Percentiles rank a stretch among this genome's conserved stretches.
Evolutionary conservation across 2,113 vertebrate genomes (phyloP).

Genomic region (Dascyllus trimaculatus): DNA sequence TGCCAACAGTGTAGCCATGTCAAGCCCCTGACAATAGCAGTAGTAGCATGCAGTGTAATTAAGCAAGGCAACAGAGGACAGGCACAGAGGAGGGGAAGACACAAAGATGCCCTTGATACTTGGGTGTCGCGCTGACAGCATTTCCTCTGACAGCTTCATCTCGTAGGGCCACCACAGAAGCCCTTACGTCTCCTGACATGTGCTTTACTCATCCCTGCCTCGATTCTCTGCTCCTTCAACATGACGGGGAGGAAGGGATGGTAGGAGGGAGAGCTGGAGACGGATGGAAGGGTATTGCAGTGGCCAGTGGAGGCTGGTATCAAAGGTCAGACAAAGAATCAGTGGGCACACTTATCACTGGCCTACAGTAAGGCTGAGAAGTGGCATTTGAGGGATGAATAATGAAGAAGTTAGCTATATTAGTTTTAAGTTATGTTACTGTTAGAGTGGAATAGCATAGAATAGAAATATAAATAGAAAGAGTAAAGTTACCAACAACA

Average conservation of each 20-base stretch:
- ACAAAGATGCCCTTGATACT: constrained; percentile 81
- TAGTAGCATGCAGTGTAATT: constrained; percentile 73
- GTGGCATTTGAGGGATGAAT: background rate
- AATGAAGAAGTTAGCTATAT: background rate
- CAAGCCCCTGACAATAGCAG: constrained; percentile 76
- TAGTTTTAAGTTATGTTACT: too few species aligned
- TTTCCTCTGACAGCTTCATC: constrained; percentile 82
- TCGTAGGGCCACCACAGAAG: constrained; percentile 60
- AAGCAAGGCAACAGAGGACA: constrained; percentile 76
- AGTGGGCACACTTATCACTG: background rate
- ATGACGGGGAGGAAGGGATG: constrained; percentile 58
- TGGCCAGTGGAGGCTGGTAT: constrained; percentile 26
- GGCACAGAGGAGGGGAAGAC: constrained; percentile 58
- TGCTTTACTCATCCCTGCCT: constrained; percentile 81
- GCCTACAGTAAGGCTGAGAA: background rate
- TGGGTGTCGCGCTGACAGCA: constrained; percentile 80
- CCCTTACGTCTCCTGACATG: constrained; percentile 83
- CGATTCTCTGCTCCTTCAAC: constrained; percentile 46
- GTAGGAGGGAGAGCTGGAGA: constrained; percentile 30
- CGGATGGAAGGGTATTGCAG: constrained; percentile 43
- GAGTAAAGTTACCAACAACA: too few species aligned
- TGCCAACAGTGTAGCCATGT: constrained; percentile 74
- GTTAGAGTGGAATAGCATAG: too few species aligned
- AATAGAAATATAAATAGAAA: too few species aligned
- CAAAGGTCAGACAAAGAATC: constrained; percentile 18